A percentile compares a stretch with the other conserved stretches of the same genome.
phyloP scores from a whole-genome alignment of 2,888 invertebrate genomes.

The Cephus rjabovi region DNA sequence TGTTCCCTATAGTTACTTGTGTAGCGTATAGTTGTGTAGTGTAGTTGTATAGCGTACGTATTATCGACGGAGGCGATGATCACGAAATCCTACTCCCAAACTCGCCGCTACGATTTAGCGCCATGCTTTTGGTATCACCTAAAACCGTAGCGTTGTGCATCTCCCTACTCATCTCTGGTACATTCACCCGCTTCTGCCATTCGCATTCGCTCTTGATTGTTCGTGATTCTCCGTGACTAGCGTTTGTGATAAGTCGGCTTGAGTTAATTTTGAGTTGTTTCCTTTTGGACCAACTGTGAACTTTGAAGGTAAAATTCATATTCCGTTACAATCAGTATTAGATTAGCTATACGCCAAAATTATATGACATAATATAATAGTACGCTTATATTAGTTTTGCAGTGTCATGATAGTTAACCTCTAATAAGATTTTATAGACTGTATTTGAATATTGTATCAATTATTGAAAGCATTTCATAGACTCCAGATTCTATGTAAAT shows the following conservation, averaged over 20 bases:
- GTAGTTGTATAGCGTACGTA: too few relatives aligned
- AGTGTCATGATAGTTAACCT: not conserved
- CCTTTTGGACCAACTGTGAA: not conserved
- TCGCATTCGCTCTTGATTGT: not conserved
- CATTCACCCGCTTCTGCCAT: not conserved
- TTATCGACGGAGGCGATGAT: too few relatives aligned
- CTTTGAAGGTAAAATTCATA: not conserved
- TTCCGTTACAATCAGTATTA: not conserved
- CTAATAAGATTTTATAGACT: not conserved
- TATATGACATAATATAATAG: not conserved
- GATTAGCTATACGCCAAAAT: not conserved
- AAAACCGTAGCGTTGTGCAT: too few relatives aligned
- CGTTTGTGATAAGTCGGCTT: conserved; percentile 44
- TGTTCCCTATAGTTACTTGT: too few relatives aligned
- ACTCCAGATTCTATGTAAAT: not conserved
- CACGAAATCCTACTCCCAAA: too few relatives aligned
- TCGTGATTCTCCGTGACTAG: conserved; percentile 36
- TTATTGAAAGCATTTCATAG: not conserved
- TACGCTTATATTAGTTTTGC: not conserved
- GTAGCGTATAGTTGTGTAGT: too few relatives aligned
- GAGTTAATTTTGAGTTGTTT: conserved; percentile 2
- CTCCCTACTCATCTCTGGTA: too few relatives aligned
- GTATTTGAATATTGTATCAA: not conserved
- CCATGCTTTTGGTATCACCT: too few relatives aligned
- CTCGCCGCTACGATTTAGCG: too few relatives aligned